Evolutionary conservation across 2,888 invertebrate species (phyloP), one percentile per base, ranked within the genome.

Genomic region (Noctua janthina): DNA sequence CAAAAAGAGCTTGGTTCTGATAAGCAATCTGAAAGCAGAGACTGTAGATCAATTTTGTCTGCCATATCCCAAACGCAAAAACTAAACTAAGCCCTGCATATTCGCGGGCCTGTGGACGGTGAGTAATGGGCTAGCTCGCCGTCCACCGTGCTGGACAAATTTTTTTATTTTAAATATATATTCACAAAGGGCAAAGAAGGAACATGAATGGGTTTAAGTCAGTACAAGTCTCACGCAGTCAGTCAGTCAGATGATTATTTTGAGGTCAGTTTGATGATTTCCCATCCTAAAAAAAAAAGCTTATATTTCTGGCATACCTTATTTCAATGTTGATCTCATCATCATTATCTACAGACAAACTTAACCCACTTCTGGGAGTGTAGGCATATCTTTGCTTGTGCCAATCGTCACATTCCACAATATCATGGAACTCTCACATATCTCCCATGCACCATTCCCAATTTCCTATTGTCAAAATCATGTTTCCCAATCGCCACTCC

Each of bases 401-500:
- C 43, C 43, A 2, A n/a, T 15, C 15, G 1, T 15, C 15, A 67
- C n/a, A 23, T 39, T 39, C 23, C n/a, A 5, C 1, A 29, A 51
- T 13, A 11, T 2, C 69, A 74, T 20, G 51, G n/a, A 20, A 46
- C 43, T 23, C 49, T 20, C n/a, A 54, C 2, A 79, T 66, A 17
- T 66, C 7, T 29, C 5, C 35, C 23, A 56, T 39, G 1, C 20
- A n/a, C 23, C 35, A 59, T 69, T 39, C n/a, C 59, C 46, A 54
- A 59, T 17, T 69, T 39, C n/a, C 59, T 35, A 54, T 67, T 17
- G 2, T 35, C 51, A 46, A 64, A 74, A n/a, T 7, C 23, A 64
- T 13, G 10, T 72, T 64, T 39, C n/a, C 20, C 8, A 35, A 70
- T 54, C 23, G 51, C 64, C 75, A 35, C 76, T 62, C 85, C 87